Evolutionary conservation across 2,888 invertebrate genomes (phyloP).

Genomic region (Iphiclides podalirius): DNA sequence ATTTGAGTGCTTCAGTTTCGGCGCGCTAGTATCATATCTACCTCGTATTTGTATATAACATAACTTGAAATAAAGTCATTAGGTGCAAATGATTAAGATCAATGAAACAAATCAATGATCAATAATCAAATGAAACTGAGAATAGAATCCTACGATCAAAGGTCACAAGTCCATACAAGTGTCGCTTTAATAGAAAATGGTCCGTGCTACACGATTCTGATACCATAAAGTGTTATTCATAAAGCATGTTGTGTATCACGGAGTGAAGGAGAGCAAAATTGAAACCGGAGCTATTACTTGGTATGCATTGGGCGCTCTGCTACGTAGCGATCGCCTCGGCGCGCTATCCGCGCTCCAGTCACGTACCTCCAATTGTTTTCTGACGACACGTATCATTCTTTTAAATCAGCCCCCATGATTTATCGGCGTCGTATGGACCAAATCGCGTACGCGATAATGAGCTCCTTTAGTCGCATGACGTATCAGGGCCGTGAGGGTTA

Average conservation of each 20-base stretch:
- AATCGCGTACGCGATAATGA: slow-evolving; percentile 44
- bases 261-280: slow-evolving; percentile 57
- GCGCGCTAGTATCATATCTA: no score
- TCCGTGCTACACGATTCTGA: no score
- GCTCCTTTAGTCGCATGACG: slow-evolving; percentile 52
- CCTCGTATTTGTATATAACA: no score
- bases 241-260: slow-evolving; percentile 47
- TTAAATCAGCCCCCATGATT: slow-evolving; percentile 72
- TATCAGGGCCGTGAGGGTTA: slow-evolving; percentile 64
- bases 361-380: slow-evolving; percentile 78
- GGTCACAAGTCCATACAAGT: no score
- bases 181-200: no score
- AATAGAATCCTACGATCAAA: no score
- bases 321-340: slow-evolving; percentile 62
- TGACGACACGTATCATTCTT: slow-evolving; percentile 78
- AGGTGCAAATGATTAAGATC: no score
- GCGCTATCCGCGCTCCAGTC: slow-evolving; percentile 62
- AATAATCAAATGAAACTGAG: no score
- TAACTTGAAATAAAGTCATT: no score
- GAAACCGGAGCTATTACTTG: slow-evolving; percentile 72
- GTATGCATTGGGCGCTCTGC: slow-evolving; percentile 75
- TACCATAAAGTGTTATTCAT: slow-evolving; percentile 31
- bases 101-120: no score
- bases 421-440: slow-evolving; percentile 49
- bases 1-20: no score